These are phyloP conservation scores for Ips nitidus DNA, from an alignment of 1,140 invertebrate genomes.

Conservation along the genomic window DNA sequence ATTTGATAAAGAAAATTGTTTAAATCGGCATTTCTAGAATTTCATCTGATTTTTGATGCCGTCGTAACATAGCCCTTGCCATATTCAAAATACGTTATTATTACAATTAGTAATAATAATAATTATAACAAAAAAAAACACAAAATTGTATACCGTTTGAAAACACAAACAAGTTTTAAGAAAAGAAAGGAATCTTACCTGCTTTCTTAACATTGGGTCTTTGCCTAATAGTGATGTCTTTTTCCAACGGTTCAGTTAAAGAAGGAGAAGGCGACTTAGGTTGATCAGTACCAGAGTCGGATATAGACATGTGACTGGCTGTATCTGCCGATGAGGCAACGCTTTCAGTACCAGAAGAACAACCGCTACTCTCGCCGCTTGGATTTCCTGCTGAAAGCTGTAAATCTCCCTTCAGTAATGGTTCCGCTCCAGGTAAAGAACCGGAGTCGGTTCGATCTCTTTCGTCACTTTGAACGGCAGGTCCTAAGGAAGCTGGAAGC, in stretches of 20 bases:
- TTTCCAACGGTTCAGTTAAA: slow-evolving; percentile 9
- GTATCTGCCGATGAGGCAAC: slow-evolving; percentile 60
- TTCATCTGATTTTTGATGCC: too few species aligned
- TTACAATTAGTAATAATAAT: too few species aligned
- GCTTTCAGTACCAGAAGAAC: slow-evolving; percentile 60
- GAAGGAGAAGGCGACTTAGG: slow-evolving; percentile 27
- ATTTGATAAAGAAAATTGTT: too few species aligned
- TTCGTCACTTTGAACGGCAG: slow-evolving; percentile 26
- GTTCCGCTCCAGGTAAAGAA: slow-evolving; percentile 35
- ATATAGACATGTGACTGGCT: slow-evolving; percentile 56
- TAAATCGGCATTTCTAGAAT: too few species aligned
- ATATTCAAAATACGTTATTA: too few species aligned
- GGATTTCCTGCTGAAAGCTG: slow-evolving; percentile 38
- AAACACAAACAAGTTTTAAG: too few species aligned
- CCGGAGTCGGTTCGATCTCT: slow-evolving; percentile 36
- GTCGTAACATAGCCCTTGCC: too few species aligned
- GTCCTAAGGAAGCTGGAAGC: slow-evolving; percentile 58
- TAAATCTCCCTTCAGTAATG: slow-evolving; percentile 28
- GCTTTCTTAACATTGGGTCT: slow-evolving; percentile 25
- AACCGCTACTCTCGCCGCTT: slow-evolving; percentile 60
- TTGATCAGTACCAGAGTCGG: slow-evolving; percentile 48
- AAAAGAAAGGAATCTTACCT: slow-evolving; percentile 1
- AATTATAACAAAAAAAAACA: too few species aligned
- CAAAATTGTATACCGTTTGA: too few species aligned
- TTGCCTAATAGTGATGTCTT: slow-evolving; percentile 27